Conservation (phyloP, 2,888 invertebrate genomes). For the Craniophora ligustri region DNA sequence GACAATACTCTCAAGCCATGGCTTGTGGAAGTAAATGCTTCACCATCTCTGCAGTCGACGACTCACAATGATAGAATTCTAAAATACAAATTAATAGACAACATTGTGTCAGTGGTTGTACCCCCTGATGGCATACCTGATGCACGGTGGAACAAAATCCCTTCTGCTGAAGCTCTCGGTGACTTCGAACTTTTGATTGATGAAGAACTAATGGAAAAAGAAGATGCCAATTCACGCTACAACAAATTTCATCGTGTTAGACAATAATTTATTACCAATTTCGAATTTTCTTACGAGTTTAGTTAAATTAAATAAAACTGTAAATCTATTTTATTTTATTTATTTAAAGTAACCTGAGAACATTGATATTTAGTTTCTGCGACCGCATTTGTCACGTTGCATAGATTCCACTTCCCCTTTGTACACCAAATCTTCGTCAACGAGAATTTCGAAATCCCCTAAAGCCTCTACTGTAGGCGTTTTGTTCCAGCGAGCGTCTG, state of each 20-base stretch:
- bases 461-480: slow-evolving; percentile 91
- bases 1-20: slow-evolving; percentile 98
- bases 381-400: slow-evolving; percentile 43
- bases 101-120: slow-evolving; percentile 96
- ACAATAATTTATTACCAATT: slow-evolving; percentile 11
- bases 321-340: slow-evolving; percentile 14
- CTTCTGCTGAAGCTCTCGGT: slow-evolving; percentile 91
- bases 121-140: slow-evolving; percentile 97
- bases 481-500: slow-evolving; percentile 96
- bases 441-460: slow-evolving; percentile 92
- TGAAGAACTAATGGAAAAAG: slow-evolving; percentile 93
- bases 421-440: slow-evolving; percentile 92
- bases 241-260: slow-evolving; percentile 65
- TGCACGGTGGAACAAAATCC: slow-evolving; percentile 96
- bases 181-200: slow-evolving; percentile 96
- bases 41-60: slow-evolving; percentile 97
- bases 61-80: slow-evolving; percentile 98
- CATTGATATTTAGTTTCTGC: slow-evolving; percentile 22
- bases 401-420: slow-evolving; percentile 81
- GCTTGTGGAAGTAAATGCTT: slow-evolving; percentile 98
- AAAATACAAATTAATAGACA: slow-evolving; percentile 98
- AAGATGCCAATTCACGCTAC: slow-evolving; percentile 82
- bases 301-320: slow-evolving; percentile 7
- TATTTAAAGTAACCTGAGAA: neutral
- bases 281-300: neutral